Evolutionary conservation across 2,888 invertebrate genomes (phyloP), one percentile per base, ranked within the genome.

Genomic region (Eugnorisma glareosa): DNA sequence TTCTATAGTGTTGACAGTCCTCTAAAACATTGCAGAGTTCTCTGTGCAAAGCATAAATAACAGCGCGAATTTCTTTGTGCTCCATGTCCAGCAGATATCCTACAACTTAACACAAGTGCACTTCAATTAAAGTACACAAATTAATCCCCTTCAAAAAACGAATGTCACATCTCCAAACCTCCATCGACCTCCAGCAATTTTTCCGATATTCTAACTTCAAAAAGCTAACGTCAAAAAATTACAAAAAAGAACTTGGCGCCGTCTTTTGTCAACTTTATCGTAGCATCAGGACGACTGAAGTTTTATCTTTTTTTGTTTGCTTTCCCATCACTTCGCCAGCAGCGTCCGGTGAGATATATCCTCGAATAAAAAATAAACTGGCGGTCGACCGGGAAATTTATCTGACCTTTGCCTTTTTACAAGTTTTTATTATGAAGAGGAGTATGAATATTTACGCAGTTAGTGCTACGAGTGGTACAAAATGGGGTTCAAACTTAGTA

Each of bases 211-310:
- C 59, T 37, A 35, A 45, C 10, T 81, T 66, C 57, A 69, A 83
- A 83, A 81, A 73, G 61, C 68, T 59, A 59, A 64, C 71, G 59
- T 76, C 70, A 3, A 82, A 76, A 81, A 75, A 73, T 43, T 18
- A 31, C 28, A 51, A 74, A 61, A 78, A 78, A 68, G 61, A 54
- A 67, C 73, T 75, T 64, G 59, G 31, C 40, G 37, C 73, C 75
- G 45, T 73, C 84, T 81, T 86, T 87, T 79, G 76, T 71, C 61
- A 81, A 79, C 77, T 86, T 88, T 81, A 84, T 84, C 77, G 73
- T 48, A 73, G 70, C 75, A 75, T 78, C 67, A 67, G 66, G 51
- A 77, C 35, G 48, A 73, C 67, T 64, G 64, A 81, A 75, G 64
- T 88, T 84, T 84, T 74, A 59, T 72, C 78, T 64, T 84, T 82